phyloP scores from a whole-genome alignment of 2,888 invertebrate genomes.

The Ichneumoninae sp. region DNA sequence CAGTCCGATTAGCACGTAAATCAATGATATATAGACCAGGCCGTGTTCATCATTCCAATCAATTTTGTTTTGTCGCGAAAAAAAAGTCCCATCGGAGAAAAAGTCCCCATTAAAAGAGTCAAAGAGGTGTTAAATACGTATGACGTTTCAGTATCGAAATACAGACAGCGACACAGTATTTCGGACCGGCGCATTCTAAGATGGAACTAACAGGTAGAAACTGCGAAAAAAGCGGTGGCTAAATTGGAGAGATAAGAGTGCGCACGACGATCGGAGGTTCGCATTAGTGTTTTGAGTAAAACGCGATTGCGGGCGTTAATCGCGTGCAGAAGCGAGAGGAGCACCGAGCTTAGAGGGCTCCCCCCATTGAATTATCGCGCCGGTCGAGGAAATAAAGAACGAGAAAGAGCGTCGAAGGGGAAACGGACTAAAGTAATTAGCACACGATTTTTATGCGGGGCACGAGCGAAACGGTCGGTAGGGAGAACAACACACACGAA shows the following conservation, averaged over 20 bases:
- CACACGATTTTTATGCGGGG: conserved; percentile 78
- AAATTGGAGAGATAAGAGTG: conserved; percentile 30
- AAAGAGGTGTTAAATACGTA: too few relatives aligned
- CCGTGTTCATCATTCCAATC: too few relatives aligned
- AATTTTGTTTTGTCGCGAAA: too few relatives aligned
- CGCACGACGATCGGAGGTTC: background rate
- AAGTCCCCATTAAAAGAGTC: too few relatives aligned
- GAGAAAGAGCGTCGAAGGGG: conserved; percentile 28
- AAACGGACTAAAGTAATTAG: conserved; percentile 74
- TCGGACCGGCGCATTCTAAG: too few relatives aligned
- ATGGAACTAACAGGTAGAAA: background rate
- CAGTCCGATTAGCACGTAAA: too few relatives aligned
- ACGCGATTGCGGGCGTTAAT: conserved; percentile 17
- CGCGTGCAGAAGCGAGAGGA: background rate
- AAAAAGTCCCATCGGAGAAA: too few relatives aligned
- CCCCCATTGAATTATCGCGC: conserved; percentile 35
- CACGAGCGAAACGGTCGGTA: conserved; percentile 63
- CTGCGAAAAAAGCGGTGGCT: background rate
- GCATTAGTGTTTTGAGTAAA: background rate
- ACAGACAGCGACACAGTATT: too few relatives aligned
- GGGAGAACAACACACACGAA: conserved; percentile 9
- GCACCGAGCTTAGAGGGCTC: background rate
- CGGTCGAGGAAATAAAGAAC: conserved; percentile 33
- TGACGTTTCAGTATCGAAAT: too few relatives aligned
- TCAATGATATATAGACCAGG: too few relatives aligned